Percentiles rank a stretch among this genome's conserved stretches.
These are phyloP conservation scores for Porites evermanni DNA, from an alignment of 92 coral and sea anemone genomes.

Conservation along the genomic window DNA sequence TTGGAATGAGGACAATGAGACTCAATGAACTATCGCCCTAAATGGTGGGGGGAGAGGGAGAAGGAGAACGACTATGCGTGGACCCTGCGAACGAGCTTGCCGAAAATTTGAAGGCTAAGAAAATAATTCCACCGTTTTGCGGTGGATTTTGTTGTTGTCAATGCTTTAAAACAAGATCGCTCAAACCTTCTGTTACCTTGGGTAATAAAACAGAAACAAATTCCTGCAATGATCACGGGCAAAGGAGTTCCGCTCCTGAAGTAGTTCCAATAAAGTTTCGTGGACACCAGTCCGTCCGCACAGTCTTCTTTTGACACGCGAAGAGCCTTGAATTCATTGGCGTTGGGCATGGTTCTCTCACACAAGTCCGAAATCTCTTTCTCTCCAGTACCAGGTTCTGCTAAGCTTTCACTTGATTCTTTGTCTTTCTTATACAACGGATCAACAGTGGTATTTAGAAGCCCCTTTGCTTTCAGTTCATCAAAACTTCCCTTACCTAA, in stretches of 20 bases:
- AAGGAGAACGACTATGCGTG: too few relatives aligned
- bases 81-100: too few relatives aligned
- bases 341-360: neutral
- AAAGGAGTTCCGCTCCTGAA: neutral
- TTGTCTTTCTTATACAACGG: neutral
- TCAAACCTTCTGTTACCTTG: neutral
- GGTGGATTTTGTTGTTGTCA: too few relatives aligned
- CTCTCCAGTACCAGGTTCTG: neutral
- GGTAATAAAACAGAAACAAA: neutral
- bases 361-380: neutral
- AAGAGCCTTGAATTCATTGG: neutral
- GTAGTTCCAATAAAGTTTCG: slow-evolving; percentile 4
- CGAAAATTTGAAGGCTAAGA: too few relatives aligned
- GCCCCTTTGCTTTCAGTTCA: neutral
- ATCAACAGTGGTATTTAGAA: neutral
- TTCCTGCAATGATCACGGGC: neutral
- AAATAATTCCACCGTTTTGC: too few relatives aligned
- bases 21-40: too few relatives aligned
- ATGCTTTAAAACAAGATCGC: too few relatives aligned
- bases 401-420: neutral
- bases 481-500: neutral
- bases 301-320: neutral
- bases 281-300: neutral
- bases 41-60: too few relatives aligned
- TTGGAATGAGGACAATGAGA: too few relatives aligned